Percentiles rank a stretch among this genome's conserved stretches.
Evolutionary conservation across 2,797 vertebrate genomes (phyloP).

Genomic region (Myripristis murdjan): DNA sequence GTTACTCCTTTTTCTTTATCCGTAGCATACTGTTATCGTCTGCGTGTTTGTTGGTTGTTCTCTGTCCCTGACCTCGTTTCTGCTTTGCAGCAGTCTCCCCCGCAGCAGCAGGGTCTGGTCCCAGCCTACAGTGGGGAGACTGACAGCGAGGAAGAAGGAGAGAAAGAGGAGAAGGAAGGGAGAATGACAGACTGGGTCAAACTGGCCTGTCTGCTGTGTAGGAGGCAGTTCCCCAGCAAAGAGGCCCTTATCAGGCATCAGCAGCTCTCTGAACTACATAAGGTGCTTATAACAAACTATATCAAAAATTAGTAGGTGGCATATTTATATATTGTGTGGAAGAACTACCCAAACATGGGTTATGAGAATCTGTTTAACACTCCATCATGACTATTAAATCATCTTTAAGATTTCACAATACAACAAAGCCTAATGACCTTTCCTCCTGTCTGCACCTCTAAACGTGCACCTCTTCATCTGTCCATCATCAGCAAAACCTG

Average conservation of each 20-base stretch:
- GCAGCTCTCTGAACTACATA: conserved; percentile 92
- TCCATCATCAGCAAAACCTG: conserved; percentile 90
- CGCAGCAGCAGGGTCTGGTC: conserved; percentile 86
- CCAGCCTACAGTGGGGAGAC: conserved; percentile 91
- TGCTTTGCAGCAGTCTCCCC: conserved; percentile 69
- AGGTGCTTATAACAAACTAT: conserved; percentile 68
- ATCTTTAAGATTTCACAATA: not conserved
- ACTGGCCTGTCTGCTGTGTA: conserved; percentile 92
- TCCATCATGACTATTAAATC: not conserved
- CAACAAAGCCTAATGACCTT: not conserved
- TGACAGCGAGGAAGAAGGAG: conserved; percentile 91
- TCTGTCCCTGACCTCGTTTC: not conserved
- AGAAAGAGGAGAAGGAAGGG: conserved; percentile 87
- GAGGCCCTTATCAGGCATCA: conserved; percentile 93
- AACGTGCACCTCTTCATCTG: conserved; percentile 9
- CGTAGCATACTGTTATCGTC: not conserved
- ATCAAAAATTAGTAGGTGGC: not conserved
- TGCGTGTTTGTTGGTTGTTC: not conserved
- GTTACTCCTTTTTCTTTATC: not conserved
- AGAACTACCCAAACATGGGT: not conserved
- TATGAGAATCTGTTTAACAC: no score
- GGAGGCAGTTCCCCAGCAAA: conserved; percentile 94
- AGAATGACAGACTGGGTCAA: conserved; percentile 94
- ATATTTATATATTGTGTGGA: not conserved
- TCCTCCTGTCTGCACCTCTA: not conserved